Percentiles rank a stretch among this genome's conserved stretches.
Conservation (phyloP, 2,797 vertebrate species). For the Acanthurus leucopareius region DNA sequence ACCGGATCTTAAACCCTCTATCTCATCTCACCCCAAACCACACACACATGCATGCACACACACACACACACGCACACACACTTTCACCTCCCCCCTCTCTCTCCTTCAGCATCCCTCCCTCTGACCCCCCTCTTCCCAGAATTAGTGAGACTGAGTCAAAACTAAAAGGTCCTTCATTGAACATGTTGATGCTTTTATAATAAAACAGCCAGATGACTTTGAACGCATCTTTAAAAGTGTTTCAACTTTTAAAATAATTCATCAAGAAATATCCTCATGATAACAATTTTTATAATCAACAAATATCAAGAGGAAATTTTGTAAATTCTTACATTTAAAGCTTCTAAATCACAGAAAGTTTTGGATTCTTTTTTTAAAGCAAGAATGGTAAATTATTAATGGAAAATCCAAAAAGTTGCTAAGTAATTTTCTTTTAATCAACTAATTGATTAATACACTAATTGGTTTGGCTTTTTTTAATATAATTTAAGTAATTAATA, state of each 20-base stretch:
- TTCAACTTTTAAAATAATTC: not conserved
- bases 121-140: conserved; percentile 20
- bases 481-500: not conserved
- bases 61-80: conserved; percentile 25
- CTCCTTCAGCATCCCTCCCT: conserved; percentile 28
- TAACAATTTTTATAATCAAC: not conserved
- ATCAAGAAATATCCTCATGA: not conserved
- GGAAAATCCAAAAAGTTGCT: not conserved
- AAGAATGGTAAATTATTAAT: not conserved
- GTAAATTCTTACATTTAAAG: not conserved
- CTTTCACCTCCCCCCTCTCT: not conserved
- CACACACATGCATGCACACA: conserved; percentile 24
- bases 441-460: not conserved
- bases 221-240: not conserved
- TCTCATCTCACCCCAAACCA: conserved; percentile 57
- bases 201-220: not conserved
- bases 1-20: conserved; percentile 76
- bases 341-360: not conserved
- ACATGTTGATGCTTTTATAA: not conserved
- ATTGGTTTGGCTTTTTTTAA: not conserved
- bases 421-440: not conserved
- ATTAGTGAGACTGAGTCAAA: conserved; percentile 31
- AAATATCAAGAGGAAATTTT: not conserved
- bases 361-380: not conserved
- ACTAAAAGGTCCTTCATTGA: conserved; percentile 1